A percentile compares a stretch with the other conserved stretches of the same genome.
Evolutionary conservation across 2,113 vertebrate species (phyloP).

Genomic region (Scomber scombrus): DNA sequence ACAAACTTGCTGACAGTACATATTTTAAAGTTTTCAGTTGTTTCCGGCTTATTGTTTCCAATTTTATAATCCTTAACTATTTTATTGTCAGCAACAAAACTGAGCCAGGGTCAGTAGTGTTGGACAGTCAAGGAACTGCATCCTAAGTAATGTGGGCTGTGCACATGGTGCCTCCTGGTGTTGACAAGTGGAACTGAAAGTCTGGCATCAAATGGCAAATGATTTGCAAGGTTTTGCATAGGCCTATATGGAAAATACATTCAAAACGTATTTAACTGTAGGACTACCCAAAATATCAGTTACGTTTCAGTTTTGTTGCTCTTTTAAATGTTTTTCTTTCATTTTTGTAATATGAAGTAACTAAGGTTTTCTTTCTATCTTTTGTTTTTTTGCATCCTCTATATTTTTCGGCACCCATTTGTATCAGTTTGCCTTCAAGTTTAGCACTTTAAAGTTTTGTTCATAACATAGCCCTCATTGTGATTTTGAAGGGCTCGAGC

Average conservation of each 20-base stretch:
- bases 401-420: conserved; percentile 42
- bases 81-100: conserved; percentile 38
- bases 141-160: conserved; percentile 36
- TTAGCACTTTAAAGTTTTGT: conserved; percentile 75
- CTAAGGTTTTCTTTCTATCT: background rate
- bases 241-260: conserved; percentile 29
- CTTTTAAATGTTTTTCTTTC: conserved; percentile 22
- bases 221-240: conserved; percentile 38
- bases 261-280: conserved; percentile 46
- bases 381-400: conserved; percentile 17
- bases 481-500: conserved; percentile 69
- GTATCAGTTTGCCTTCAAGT: conserved; percentile 71
- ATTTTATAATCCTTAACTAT: conserved; percentile 43
- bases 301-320: conserved; percentile 39
- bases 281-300: conserved; percentile 52
- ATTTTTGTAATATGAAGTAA: conserved; percentile 32
- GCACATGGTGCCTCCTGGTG: conserved; percentile 67
- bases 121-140: conserved; percentile 10
- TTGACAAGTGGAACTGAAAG: conserved; percentile 32
- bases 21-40: conserved; percentile 31
- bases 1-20: conserved; percentile 28
- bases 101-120: conserved; percentile 27
- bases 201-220: conserved; percentile 14
- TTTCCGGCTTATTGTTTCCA: conserved; percentile 31
- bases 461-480: conserved; percentile 49